These are phyloP conservation scores for Agrotis segetum DNA, from an alignment of 2,888 invertebrate genomes.

Conservation along the genomic window DNA sequence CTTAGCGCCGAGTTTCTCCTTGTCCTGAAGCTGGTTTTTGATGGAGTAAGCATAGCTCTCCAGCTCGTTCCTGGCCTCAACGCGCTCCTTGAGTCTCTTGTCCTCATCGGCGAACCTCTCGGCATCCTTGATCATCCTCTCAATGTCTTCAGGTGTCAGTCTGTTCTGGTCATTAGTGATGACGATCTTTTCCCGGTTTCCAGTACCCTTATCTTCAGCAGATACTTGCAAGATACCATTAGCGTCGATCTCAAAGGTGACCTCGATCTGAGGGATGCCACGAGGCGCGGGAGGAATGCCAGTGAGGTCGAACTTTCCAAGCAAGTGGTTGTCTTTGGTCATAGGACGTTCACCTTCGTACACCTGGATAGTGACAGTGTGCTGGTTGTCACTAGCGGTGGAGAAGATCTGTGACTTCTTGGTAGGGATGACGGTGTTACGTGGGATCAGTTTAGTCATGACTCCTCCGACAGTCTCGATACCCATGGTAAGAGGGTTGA, in stretches of 20 bases:
- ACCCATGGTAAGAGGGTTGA: constrained; percentile 99
- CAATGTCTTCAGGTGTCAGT: constrained; percentile 99
- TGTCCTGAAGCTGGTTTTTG: constrained; percentile 99
- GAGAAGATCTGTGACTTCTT: constrained; percentile 99
- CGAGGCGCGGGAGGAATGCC: constrained; percentile 98
- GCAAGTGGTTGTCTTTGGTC: constrained; percentile 99
- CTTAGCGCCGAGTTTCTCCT: constrained; percentile 99
- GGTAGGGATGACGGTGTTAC: constrained; percentile 99
- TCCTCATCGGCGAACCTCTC: constrained; percentile 99
- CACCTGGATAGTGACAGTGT: constrained; percentile 99
- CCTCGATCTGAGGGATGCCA: constrained; percentile 98
- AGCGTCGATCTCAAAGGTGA: constrained; percentile 98
- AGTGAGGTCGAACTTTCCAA: constrained; percentile 99
- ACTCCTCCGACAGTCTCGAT: constrained; percentile 99
- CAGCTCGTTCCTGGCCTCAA: constrained; percentile 98
- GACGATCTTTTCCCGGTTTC: constrained; percentile 99
- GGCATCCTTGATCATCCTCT: constrained; percentile 99
- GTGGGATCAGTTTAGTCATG: constrained; percentile 99
- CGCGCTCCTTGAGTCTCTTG: constrained; percentile 98
- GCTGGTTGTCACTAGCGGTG: constrained; percentile 99
- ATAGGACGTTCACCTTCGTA: constrained; percentile 99
- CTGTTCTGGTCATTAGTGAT: constrained; percentile 99
- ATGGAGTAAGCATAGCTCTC: constrained; percentile 99
- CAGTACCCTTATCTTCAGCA: constrained; percentile 99
- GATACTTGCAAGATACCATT: constrained; percentile 98